A percentile compares a stretch with the other conserved stretches of the same genome.
Conservation (phyloP, 2,113 vertebrate genomes). For the Istiophorus platypterus region DNA sequence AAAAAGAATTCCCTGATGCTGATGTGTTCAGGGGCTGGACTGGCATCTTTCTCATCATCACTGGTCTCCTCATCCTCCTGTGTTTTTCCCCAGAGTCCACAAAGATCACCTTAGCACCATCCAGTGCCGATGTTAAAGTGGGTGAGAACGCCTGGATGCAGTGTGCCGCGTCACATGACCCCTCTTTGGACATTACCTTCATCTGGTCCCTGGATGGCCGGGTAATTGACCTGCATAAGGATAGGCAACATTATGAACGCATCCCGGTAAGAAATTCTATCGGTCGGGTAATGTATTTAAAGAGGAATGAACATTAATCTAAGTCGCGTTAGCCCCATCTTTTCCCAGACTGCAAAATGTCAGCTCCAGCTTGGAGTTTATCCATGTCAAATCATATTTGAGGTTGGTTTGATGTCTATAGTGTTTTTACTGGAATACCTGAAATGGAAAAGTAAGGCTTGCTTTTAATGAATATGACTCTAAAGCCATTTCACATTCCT, state of each 20-base stretch:
- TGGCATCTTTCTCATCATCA: not conserved
- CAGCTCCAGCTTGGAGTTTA: not conserved
- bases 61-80: not conserved
- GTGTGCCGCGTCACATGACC: slow-evolving; percentile 92
- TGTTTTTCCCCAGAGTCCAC: slow-evolving; percentile 89
- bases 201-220: slow-evolving; percentile 94
- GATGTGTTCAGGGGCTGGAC: not conserved
- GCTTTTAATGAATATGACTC: slow-evolving; percentile 32
- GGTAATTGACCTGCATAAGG: slow-evolving; percentile 91
- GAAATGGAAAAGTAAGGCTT: slow-evolving; percentile 44
- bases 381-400: slow-evolving; percentile 28
- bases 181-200: slow-evolving; percentile 92
- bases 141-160: slow-evolving; percentile 93
- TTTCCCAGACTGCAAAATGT: not conserved
- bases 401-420: slow-evolving; percentile 35
- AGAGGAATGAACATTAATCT: not conserved
- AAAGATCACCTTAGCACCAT: slow-evolving; percentile 92
- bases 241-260: slow-evolving; percentile 89
- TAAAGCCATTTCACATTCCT: slow-evolving; percentile 49
- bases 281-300: not conserved
- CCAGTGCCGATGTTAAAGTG: slow-evolving; percentile 91
- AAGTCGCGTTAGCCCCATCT: not conserved
- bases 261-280: slow-evolving; percentile 85
- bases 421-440: slow-evolving; percentile 56
- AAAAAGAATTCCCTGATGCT: not conserved